Evolutionary conservation across 1,140 invertebrate genomes (phyloP), one percentile per base, ranked within the genome.

Genomic region (Sogatella furcifera): DNA sequence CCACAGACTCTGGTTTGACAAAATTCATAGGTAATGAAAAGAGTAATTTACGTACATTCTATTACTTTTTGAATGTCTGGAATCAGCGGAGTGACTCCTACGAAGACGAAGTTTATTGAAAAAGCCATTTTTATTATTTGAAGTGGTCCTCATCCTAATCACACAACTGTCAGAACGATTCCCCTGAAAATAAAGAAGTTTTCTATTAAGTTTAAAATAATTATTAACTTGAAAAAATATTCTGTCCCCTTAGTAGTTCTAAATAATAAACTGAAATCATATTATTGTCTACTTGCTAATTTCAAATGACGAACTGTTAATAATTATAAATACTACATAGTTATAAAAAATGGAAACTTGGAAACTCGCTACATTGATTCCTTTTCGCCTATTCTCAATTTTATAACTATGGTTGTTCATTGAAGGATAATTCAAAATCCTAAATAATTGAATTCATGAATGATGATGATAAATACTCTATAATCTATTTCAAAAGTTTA

Each of bases 101-200:
- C 65, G 28, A 5, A 66, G 54, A 52, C 62, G 56, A 11, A 66
- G 42, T 38, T 58, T 55, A 24, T 64, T 64, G 55, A 66, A 63
- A 59, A 66, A 66, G 2, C 65, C 57, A 42, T 59, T 57, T 52
- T 61, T 57, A 13, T 62, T 61, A 49, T 55, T 64, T n/a, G 63
- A 44, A n/a, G 65, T 61, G 52, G 65, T 62, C 22, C 58, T 60
- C 13, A 52, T 56, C 38, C 54, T 46, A 15, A 56, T 53, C 55
- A 61, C 46, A 53, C 65, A 64, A 49, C 65, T 62, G 55, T 66
- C 65, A 38, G 65, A 66, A 24, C 64, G 64, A 54, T 64, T 66
- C 52, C 65, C 65, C 65, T 66, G 34, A 54, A 56, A 55, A 65
- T 46, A 59, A 41, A 62, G 43, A 28, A n/a, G n/a, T n/a, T n/a